These are phyloP conservation scores for Neoarius graeffei DNA, from an alignment of 2,113 vertebrate genomes.

Conservation along the genomic window DNA sequence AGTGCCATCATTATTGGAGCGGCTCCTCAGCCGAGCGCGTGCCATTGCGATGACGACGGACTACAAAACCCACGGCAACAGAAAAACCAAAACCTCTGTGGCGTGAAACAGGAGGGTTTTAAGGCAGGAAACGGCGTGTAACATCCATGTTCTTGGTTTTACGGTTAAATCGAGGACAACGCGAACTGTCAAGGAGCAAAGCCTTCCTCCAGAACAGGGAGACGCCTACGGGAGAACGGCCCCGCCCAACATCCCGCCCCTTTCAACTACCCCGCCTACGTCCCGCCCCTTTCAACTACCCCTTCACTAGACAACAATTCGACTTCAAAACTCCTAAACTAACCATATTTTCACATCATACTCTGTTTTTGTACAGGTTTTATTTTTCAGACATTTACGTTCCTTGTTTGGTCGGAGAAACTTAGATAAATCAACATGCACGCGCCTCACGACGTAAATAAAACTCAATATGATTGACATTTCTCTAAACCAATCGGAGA, in stretches of 20 bases:
- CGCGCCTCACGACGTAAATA: not conserved
- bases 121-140: slow-evolving; percentile 1
- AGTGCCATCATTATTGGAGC: slow-evolving; percentile 67
- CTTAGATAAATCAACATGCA: not conserved
- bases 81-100: not conserved
- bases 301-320: not conserved
- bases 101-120: not conserved
- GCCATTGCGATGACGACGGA: slow-evolving; percentile 36
- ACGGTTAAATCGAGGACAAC: slow-evolving; percentile 43
- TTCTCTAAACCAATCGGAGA: slow-evolving; percentile 22
- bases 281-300: not conserved
- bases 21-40: slow-evolving; percentile 46
- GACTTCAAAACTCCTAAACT: not conserved
- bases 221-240: slow-evolving; percentile 46
- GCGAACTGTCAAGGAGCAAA: slow-evolving; percentile 50
- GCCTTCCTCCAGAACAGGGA: slow-evolving; percentile 59
- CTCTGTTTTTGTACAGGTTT: not conserved
- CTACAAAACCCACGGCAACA: slow-evolving; percentile 17
- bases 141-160: slow-evolving; percentile 34
- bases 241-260: slow-evolving; percentile 50
- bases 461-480: slow-evolving; percentile 38
- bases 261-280: no score
- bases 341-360: not conserved
- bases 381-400: not conserved
- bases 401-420: not conserved